phyloP scores from a whole-genome alignment of 2,113 vertebrate species.

The Melanerpes formicivorus region DNA sequence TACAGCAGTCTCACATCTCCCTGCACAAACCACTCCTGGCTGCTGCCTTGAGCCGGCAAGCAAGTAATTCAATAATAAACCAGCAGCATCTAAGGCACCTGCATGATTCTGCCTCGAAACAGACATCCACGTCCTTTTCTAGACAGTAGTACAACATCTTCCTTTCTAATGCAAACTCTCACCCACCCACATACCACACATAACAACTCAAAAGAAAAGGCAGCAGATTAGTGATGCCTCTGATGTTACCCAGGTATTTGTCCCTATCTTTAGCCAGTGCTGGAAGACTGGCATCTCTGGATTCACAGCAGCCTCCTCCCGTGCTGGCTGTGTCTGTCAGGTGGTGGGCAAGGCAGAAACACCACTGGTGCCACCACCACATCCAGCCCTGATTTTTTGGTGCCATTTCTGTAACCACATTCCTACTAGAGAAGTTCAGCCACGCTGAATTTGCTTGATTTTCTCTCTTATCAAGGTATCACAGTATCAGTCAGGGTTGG shows the following conservation, averaged over 20 bases:
- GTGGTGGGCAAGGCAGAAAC: background rate
- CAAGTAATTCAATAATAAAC: background rate
- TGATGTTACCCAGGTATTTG: constrained; percentile 26
- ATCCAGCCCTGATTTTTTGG: background rate
- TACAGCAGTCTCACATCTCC: background rate
- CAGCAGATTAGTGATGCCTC: background rate
- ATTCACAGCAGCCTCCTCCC: background rate
- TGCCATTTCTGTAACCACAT: background rate
- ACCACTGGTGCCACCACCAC: fast-evolving
- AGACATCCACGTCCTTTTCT: background rate
- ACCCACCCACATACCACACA: constrained; percentile 1
- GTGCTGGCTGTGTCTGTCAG: background rate
- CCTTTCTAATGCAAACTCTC: constrained; percentile 61
- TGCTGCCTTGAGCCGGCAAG: background rate
- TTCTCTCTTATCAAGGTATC: background rate
- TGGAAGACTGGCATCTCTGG: background rate
- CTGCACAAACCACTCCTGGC: background rate
- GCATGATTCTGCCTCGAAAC: constrained; percentile 2
- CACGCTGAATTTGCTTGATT: fast-evolving
- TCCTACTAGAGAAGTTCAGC: background rate
- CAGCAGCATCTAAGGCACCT: constrained; percentile 38
- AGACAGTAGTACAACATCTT: constrained; percentile 36
- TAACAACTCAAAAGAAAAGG: constrained; percentile 36
- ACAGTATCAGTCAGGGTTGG: too few species aligned
- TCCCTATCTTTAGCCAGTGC: background rate